phyloP scores from a whole-genome alignment of 2,888 invertebrate species.

The Nephrotoma appendiculata region DNA sequence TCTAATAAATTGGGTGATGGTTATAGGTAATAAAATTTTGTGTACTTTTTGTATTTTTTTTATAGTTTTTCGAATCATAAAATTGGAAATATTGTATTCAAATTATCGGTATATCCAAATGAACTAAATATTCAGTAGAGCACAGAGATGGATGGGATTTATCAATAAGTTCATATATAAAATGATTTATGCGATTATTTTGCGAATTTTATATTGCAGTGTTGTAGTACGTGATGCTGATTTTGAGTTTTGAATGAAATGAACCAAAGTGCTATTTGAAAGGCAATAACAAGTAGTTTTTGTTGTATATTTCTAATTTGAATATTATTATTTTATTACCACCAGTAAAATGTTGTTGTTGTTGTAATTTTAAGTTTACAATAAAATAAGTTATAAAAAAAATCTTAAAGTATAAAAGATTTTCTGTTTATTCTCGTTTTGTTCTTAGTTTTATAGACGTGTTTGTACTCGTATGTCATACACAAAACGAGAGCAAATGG shows the following conservation, averaged over 20 bases:
- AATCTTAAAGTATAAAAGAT: not conserved
- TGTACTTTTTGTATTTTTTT: not conserved
- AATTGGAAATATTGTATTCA: not conserved
- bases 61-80: not conserved
- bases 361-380: not conserved
- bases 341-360: not conserved
- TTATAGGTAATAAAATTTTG: not conserved
- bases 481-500: not conserved
- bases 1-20: not conserved
- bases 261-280: not conserved
- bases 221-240: no score
- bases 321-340: not conserved
- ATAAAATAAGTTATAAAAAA: not conserved
- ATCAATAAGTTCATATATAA: not conserved
- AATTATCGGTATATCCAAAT: no score
- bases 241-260: no score
- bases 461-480: not conserved
- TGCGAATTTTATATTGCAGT: no score
- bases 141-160: not conserved
- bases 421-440: not conserved
- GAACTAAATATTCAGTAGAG: no score
- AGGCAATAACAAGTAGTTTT: not conserved
- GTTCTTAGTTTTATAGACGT: not conserved
- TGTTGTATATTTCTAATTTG: not conserved
- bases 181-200: not conserved